Evolutionary conservation across 2,113 vertebrate genomes (phyloP).

Genomic region (Clarias gariepinus): DNA sequence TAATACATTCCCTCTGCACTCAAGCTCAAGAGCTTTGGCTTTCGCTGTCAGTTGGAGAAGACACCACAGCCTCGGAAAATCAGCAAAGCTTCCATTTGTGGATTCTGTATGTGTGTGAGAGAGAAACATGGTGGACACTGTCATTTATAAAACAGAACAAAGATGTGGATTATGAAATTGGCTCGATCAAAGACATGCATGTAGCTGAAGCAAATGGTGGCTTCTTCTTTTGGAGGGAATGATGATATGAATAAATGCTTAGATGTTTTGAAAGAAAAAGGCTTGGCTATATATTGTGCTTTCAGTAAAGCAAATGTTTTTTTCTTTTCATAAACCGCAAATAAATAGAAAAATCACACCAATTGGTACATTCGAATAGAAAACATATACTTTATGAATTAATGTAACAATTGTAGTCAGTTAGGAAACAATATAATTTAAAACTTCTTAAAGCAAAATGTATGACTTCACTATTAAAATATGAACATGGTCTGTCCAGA

Average conservation of each 20-base stretch:
- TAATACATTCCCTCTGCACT: constrained; percentile 62
- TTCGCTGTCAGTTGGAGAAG: constrained; percentile 57
- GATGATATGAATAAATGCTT: constrained; percentile 18
- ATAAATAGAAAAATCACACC: constrained; percentile 10
- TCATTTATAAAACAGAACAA: constrained; percentile 62
- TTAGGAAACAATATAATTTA: constrained; percentile 45
- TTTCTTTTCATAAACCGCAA: constrained; percentile 4
- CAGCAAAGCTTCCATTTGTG: constrained; percentile 17
- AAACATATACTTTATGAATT: neutral
- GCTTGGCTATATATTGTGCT: constrained; percentile 1
- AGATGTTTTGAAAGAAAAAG: neutral
- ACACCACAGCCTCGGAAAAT: constrained; percentile 45
- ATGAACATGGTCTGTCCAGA: too few relatives aligned
- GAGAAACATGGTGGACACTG: constrained; percentile 39
- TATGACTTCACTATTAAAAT: neutral
- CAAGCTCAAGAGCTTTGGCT: constrained; percentile 51
- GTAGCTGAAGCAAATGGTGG: neutral
- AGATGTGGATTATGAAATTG: constrained; percentile 26
- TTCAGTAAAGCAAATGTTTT: constrained; percentile 26
- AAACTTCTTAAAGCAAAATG: neutral
- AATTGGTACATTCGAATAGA: neutral
- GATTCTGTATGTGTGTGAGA: neutral
- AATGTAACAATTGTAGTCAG: constrained; percentile 1
- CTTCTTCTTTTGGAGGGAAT: neutral
- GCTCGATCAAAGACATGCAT: constrained; percentile 29